Evolutionary conservation across 2,797 vertebrate species (phyloP).

Genomic region (Gallinago stenura): DNA sequence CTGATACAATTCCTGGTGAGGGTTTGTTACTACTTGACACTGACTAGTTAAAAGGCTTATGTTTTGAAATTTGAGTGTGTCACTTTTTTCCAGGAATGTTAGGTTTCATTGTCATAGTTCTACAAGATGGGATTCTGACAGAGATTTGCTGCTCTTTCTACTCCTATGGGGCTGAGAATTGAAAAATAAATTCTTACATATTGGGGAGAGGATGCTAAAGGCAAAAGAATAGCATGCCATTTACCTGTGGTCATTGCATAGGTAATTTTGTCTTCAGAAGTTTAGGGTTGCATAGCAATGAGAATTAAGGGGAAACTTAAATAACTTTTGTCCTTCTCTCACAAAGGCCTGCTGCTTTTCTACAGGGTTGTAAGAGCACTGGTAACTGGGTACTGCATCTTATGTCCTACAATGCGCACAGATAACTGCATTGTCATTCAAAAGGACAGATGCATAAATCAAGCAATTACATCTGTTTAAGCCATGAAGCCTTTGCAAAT

Average conservation of each 20-base stretch:
- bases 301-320: not conserved
- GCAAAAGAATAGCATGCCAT: not conserved
- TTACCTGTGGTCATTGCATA: not conserved
- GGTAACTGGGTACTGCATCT: not conserved
- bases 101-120: not conserved
- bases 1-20: conserved; percentile 94
- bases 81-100: not conserved
- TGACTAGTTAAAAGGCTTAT: conserved; percentile 28
- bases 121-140: not conserved
- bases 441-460: not conserved
- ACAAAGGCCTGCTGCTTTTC: not conserved
- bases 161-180: not conserved
- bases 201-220: not conserved
- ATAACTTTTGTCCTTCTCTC: not conserved
- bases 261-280: not conserved
- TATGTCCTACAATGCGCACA: not conserved
- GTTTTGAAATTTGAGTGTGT: not conserved
- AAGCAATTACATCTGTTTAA: not conserved
- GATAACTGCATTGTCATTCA: not conserved
- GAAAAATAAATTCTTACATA: not conserved
- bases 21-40: conserved; percentile 33
- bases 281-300: not conserved
- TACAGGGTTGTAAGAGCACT: not conserved
- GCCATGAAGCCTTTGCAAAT: not conserved
- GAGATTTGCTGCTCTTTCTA: not conserved